Base-by-base conservation (phyloP, 1,140 invertebrate genomes). In the Drosophila arizonae region DNA sequence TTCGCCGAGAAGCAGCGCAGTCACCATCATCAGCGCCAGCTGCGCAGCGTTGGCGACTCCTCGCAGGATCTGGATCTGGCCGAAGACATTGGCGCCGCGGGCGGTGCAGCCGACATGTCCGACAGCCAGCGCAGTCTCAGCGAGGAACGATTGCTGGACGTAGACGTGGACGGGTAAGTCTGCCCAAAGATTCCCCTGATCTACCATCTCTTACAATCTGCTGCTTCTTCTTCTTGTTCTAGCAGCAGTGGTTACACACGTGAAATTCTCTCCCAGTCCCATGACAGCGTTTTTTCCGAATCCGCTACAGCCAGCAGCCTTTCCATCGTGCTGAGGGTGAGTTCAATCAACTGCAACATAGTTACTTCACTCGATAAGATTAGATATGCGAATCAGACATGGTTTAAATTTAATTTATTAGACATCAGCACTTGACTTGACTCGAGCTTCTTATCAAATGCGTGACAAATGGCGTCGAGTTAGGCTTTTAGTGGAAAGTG, bases 251-350 rank as follows among this genome's bases (percentile, higher is more conserved):
- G 90, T 48, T 91, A 82, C 66, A 79, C 68, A 33, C 73, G 90
- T 15, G 91, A 92, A 57, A 71, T 71, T 36, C 76, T 92, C 13
- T 91, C 91, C 13, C 91, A 91, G 57, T 91, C 90, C 11, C 91
- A 91, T 55, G 91, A 92, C 60, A 92, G 91, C 69, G 91, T 92
- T 66, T 92, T 92, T 64, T 92, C 91, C 9, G 91, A 92, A 74
- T 91, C 91, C 39, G 90, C 91, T 33, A 91, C 91, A 36, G 91
- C 91, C 57, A 92, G 90, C 79, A 91, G 88, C 57, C 80, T 92
- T 3, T 92, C 91, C 6, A 90, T 90, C 28, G 86, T 90, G 26
- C 63, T 91, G 10, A 90, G 90, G 87, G 90, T 91, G 58, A 84
- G 84, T 84, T 3, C 21, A 46, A 26, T 15, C 3, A 51, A 17